Conservation (phyloP, 2,113 vertebrate species). For the Ardeotis arabs region DNA sequence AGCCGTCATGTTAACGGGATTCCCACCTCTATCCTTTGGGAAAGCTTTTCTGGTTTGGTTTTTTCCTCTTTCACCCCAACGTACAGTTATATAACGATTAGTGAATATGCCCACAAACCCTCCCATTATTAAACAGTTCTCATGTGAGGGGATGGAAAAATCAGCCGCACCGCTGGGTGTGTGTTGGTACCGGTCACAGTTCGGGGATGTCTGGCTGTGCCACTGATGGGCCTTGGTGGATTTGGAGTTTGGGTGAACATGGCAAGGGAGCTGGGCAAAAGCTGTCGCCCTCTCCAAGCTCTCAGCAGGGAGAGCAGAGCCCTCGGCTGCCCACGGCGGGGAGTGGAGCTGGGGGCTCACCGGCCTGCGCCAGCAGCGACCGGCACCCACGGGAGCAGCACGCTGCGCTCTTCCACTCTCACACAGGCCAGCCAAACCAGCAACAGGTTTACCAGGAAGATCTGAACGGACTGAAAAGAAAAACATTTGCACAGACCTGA, state of each 20-base stretch:
- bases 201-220: not conserved
- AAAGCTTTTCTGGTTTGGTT: not conserved
- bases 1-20: not conserved
- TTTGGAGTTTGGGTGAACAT: not conserved
- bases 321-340: rapidly evolving
- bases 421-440: not conserved
- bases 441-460: not conserved
- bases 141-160: not conserved
- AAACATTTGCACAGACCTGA: not conserved
- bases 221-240: rapidly evolving
- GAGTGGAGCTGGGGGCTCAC: rapidly evolving
- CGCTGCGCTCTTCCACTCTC: not conserved
- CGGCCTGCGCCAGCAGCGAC: rapidly evolving
- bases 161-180: rapidly evolving
- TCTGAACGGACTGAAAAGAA: not conserved
- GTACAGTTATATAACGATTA: not conserved
- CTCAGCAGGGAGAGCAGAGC: not conserved
- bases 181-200: not conserved
- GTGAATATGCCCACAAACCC: not conserved
- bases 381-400: not conserved
- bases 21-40: slow-evolving; percentile 24
- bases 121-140: not conserved
- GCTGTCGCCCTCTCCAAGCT: not conserved
- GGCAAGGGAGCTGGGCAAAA: not conserved
- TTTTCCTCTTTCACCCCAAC: not conserved